phyloP scores from a whole-genome alignment of 92 coral and sea anemone genomes.

The Parazoanthus swiftii region DNA sequence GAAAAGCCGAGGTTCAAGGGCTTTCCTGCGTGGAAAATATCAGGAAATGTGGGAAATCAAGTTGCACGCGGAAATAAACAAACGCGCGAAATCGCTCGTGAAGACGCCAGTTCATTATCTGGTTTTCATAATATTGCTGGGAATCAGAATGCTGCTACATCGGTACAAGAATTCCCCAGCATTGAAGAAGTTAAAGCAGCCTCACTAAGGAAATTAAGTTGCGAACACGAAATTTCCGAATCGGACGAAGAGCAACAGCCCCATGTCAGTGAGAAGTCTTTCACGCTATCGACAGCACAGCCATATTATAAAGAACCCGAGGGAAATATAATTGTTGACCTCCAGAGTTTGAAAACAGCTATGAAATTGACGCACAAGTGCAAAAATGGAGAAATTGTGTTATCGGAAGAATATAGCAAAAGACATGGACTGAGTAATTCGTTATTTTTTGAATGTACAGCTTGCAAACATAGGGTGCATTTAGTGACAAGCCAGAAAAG shows the following conservation, averaged over 20 bases:
- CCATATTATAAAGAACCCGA: constrained; percentile 12
- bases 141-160: constrained; percentile 5
- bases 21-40: neutral
- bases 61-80: constrained; percentile 3
- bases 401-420: constrained; percentile 43
- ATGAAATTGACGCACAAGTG: constrained; percentile 33
- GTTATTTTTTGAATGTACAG: constrained; percentile 19
- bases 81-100: neutral
- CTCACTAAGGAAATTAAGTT: neutral
- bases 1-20: neutral
- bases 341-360: constrained; percentile 1
- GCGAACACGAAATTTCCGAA: neutral
- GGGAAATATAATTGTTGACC: constrained; percentile 10
- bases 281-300: neutral
- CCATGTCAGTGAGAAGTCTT: neutral
- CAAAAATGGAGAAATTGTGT: constrained; percentile 30
- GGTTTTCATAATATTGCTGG: constrained; percentile 1
- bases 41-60: constrained; percentile 2
- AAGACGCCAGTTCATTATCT: constrained; percentile 9
- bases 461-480: constrained; percentile 45
- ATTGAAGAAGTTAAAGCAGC: constrained; percentile 18
- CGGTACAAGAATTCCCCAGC: neutral
- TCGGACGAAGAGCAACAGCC: neutral
- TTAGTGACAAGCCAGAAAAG: constrained; percentile 30
- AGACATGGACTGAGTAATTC: constrained; percentile 48